A percentile compares a stretch with the other conserved stretches of the same genome.
Conservation (phyloP, 2,888 invertebrate species). For the Ochropleura plecta region DNA sequence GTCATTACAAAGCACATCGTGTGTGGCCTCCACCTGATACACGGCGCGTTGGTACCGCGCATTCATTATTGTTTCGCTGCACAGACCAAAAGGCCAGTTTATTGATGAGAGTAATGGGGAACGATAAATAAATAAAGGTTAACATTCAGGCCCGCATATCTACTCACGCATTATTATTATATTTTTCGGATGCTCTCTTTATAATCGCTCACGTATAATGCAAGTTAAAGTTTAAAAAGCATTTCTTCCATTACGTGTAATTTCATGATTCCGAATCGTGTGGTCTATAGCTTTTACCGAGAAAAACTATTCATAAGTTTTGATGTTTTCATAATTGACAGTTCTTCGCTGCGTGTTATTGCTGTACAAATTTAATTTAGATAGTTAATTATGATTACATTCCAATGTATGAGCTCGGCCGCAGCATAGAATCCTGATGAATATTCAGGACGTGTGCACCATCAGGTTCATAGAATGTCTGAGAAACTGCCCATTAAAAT, state of each 20-base stretch:
- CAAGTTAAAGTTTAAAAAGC: constrained; percentile 26
- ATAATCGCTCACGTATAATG: constrained; percentile 36
- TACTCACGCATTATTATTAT: constrained; percentile 39
- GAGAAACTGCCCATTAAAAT: constrained; percentile 89
- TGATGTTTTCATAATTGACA: constrained; percentile 29
- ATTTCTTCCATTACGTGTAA: constrained; percentile 17
- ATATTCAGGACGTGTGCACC: constrained; percentile 84
- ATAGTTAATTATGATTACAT: constrained; percentile 56
- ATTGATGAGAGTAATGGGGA: constrained; percentile 58
- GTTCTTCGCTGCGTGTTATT: constrained; percentile 28
- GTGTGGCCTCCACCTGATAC: constrained; percentile 61
- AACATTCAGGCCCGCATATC: constrained; percentile 61
- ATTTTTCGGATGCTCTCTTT: constrained; percentile 46
- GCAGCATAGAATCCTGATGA: constrained; percentile 73
- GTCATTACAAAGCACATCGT: constrained; percentile 66
- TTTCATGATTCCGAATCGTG: constrained; percentile 12
- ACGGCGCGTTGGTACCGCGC: constrained; percentile 41
- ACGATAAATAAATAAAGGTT: constrained; percentile 63
- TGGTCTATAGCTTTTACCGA: neutral
- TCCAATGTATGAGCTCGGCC: constrained; percentile 51
- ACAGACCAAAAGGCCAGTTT: constrained; percentile 55
- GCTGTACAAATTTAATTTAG: constrained; percentile 38
- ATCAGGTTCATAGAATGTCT: constrained; percentile 80
- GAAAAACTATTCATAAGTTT: constrained; percentile 2
- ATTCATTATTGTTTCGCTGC: constrained; percentile 65